Evolutionary conservation across 2,113 vertebrate species (phyloP).

Genomic region (Pelecanus crispus): DNA sequence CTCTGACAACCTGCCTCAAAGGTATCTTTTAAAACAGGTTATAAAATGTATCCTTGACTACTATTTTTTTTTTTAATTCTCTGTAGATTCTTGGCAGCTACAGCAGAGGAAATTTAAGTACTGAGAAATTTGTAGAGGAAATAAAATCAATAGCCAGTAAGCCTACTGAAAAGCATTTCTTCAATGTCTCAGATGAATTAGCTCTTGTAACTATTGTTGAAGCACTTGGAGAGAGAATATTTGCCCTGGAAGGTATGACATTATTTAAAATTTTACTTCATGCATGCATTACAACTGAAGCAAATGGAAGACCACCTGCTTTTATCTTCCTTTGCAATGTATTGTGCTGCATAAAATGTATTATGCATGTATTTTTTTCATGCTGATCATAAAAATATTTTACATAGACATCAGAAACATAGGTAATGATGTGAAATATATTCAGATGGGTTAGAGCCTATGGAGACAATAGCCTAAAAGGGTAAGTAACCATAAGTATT

Average conservation of each 20-base stretch:
- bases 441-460: background rate
- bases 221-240: constrained; percentile 89
- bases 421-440: background rate
- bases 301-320: background rate
- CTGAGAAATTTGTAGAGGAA: constrained; percentile 87
- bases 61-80: background rate
- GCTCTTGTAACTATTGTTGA: constrained; percentile 89
- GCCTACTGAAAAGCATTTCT: constrained; percentile 89
- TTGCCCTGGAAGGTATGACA: constrained; percentile 90
- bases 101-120: constrained; percentile 86
- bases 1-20: background rate
- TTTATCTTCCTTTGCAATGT: background rate
- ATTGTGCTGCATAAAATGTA: background rate
- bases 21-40: background rate
- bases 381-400: background rate
- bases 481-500: background rate
- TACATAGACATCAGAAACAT: background rate
- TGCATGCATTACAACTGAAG: background rate
- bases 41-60: background rate
- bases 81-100: constrained; percentile 92
- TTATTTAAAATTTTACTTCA: background rate
- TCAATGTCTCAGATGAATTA: constrained; percentile 93
- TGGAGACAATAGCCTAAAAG: background rate
- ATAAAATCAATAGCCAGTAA: constrained; percentile 88
- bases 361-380: background rate